Evolutionary conservation across 2,797 vertebrate species (phyloP), one percentile per base, ranked within the genome.

Genomic region (Sebastes miniatus): DNA sequence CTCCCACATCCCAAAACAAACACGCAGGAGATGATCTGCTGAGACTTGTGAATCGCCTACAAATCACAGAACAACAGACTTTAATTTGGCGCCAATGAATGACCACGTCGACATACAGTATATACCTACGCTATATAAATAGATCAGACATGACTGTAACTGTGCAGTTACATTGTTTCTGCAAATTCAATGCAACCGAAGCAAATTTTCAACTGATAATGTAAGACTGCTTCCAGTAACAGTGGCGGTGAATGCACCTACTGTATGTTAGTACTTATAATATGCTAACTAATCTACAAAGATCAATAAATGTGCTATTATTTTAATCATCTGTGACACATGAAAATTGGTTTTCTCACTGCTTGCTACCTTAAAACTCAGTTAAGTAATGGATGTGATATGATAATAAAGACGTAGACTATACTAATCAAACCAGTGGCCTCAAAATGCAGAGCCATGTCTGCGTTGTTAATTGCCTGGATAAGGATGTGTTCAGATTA

Each of bases 1-100:
- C 69, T 83, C 69, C 76, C 76, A 73, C 67, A 69, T 83, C 73
- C 57, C 62, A 22, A 54, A 65, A 77, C 76, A 82, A 89, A 77
- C 72, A 69, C 75, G 72, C 69, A 54, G 66, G 67, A 74, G 68
- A 79, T 39, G 69, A 87, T 87, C 69, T 58, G 76, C 76, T 14
- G 76, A 83, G 81, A 71, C 64, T 54, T 71, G 73, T 68, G n/a
- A 79, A 67, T 68, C 14, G 13, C 65, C 77, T 32, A 27, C 31
- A 62, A 76, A 81, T 8, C 34, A 80, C 61, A 81, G 50, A 83
- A 81, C 73, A 82, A 62, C 74, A 82, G 5, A 31, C 34, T 73
- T 74, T 84, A 31, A 56, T 73, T 75, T n/a, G 62, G 47, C 29
- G 27, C 56, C 27, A 69, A 8, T 69, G 34, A 88, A 57, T 83